Percentiles rank a stretch among this genome's conserved stretches.
Evolutionary conservation across 1,140 invertebrate species (phyloP).

Genomic region (Propsilocerus akamusi): DNA sequence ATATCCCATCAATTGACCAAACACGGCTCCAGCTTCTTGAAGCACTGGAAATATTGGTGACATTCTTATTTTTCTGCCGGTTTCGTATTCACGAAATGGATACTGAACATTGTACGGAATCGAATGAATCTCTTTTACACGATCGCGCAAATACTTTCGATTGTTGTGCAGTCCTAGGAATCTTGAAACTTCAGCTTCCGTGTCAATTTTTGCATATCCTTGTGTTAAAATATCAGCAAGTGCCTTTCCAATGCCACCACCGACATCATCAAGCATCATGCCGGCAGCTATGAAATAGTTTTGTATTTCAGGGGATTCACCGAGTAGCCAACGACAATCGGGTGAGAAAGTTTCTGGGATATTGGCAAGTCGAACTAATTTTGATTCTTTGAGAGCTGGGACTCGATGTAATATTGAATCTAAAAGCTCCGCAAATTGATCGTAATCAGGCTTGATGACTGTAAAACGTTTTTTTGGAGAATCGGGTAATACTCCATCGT

Average conservation of each 20-base stretch:
- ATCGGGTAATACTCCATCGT: conserved; percentile 43
- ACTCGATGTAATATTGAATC: conserved; percentile 70
- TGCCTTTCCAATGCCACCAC: conserved; percentile 81
- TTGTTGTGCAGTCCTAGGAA: conserved; percentile 95
- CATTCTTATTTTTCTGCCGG: conserved; percentile 79
- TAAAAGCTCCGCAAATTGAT: conserved; percentile 82
- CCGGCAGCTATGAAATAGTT: conserved; percentile 94
- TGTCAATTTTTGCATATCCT: conserved; percentile 64
- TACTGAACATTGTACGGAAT: conserved; percentile 69
- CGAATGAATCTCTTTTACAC: conserved; percentile 87
- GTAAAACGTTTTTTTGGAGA: neutral
- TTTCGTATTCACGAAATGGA: conserved; percentile 70
- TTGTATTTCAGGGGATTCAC: conserved; percentile 80
- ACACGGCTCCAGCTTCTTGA: conserved; percentile 82
- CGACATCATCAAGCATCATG: conserved; percentile 87
- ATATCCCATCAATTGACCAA: conserved; percentile 97
- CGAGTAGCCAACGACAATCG: conserved; percentile 80
- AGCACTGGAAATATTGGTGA: conserved; percentile 91
- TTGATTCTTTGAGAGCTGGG: conserved; percentile 50
- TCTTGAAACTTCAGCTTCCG: conserved; percentile 78
- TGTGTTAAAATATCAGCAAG: conserved; percentile 79
- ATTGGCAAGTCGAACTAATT: conserved; percentile 62
- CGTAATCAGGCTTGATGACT: conserved; percentile 72
- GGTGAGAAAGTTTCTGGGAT: conserved; percentile 89
- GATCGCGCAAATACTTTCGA: conserved; percentile 77